Evolutionary conservation across 2,888 invertebrate genomes (phyloP), one percentile per base, ranked within the genome.

Genomic region (Onchidella celtica): DNA sequence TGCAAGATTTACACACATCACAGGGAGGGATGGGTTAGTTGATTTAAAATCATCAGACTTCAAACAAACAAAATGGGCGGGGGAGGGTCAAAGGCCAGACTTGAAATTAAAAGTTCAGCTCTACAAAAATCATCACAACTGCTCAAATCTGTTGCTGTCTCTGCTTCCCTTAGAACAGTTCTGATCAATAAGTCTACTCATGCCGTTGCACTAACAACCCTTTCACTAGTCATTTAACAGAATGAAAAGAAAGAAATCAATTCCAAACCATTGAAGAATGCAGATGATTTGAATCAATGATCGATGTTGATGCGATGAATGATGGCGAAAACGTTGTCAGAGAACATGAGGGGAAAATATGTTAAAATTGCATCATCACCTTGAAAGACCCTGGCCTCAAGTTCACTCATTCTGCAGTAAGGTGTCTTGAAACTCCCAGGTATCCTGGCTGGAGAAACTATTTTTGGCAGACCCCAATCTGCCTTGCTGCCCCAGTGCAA

Each of bases 361-460:
- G 75, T 75, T 75, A 81, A 79, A 81, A 81, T 81, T 76, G 81
- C 81, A 81, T 81, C 81, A 81, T 81, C 81, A 81, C 81, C 81
- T 81, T 81, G 81, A 81, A 81, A 81, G 75, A 81, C 81, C 65
- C 81, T 81, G 81, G 81, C 61, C 63, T 81, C 81, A 70, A 81
- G 81, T 70, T 81, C 81, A 76, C 81, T 81, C 81, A 81, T 81
- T 76, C 81, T 81, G 76, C 76, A 70, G 81, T 70, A 47, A 63
- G 81, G 65, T 81, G 75, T 63, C 76, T 63, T 81, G 61, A 24
- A 77, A 76, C 75, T 81, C 68, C 81, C 75, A 81, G 81, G 75
- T 75, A 68, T 75, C 74, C 75, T 81, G 81, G 68, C 61, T 69
- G 81, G 69, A 81, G 81, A 81, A 74, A 76, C 68, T 80, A 61